Percentiles rank a stretch among this genome's conserved stretches.
Conservation (phyloP, 1,140 invertebrate genomes). For the Halyomorpha halys region DNA sequence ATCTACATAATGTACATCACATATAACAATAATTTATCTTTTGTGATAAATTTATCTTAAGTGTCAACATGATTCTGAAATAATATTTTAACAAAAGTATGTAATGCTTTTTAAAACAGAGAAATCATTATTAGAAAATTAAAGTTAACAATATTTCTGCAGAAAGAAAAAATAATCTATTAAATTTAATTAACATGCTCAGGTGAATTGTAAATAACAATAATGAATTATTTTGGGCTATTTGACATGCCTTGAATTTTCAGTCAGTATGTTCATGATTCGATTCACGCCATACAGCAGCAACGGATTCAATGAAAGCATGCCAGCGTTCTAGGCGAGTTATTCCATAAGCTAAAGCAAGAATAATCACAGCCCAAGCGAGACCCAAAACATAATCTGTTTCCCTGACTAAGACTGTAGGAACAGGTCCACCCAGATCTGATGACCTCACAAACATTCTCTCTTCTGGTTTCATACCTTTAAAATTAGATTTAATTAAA, state of each 20-base stretch:
- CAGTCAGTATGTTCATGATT: slow-evolving; percentile 11
- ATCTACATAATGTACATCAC: too few species aligned
- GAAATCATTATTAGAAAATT: too few species aligned
- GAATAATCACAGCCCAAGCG: slow-evolving; percentile 74
- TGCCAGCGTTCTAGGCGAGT: slow-evolving; percentile 64
- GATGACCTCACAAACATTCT: slow-evolving; percentile 58
- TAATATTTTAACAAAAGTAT: too few species aligned
- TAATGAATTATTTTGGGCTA: too few species aligned
- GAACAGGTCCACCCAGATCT: slow-evolving; percentile 69
- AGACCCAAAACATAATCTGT: slow-evolving; percentile 73
- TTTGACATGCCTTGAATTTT: background rate
- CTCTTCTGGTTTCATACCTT: slow-evolving; percentile 50
- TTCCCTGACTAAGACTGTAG: slow-evolving; percentile 55
- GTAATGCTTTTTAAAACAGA: too few species aligned
- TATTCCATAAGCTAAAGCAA: slow-evolving; percentile 66
- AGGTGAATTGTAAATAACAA: too few species aligned
- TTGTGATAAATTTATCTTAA: too few species aligned
- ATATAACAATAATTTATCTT: too few species aligned
- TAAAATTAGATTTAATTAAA: slow-evolving; percentile 15
- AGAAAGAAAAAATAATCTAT: too few species aligned
- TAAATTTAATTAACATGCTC: too few species aligned
- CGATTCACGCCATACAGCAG: slow-evolving; percentile 61
- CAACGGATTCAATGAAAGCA: slow-evolving; percentile 69
- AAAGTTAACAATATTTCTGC: too few species aligned
- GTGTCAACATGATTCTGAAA: too few species aligned